Percentiles rank a stretch among this genome's conserved stretches.
Evolutionary conservation across 2,888 invertebrate genomes (phyloP).

Genomic region (Drosophila prostipennis): DNA sequence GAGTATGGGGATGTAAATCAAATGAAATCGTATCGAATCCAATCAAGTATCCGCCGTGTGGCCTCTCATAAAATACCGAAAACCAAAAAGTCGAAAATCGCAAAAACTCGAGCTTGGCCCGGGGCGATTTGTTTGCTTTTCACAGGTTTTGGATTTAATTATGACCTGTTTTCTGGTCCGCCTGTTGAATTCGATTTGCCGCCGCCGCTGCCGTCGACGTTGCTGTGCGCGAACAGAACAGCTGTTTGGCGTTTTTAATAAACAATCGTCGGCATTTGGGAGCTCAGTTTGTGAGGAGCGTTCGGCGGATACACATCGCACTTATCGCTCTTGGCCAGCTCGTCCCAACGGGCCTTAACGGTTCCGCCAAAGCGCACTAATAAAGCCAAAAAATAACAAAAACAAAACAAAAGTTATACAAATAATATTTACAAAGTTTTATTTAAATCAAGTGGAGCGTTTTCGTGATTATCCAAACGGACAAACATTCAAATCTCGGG

Average conservation of each 20-base stretch:
- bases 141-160: conserved; percentile 46
- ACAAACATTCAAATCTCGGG: conserved; percentile 11
- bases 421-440: background rate
- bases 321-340: conserved; percentile 35
- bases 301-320: conserved; percentile 74
- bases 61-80: conserved; percentile 49
- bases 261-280: conserved; percentile 62
- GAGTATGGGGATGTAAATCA: conserved; percentile 66
- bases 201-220: conserved; percentile 16
- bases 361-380: conserved; percentile 35
- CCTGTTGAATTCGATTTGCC: conserved; percentile 49
- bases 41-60: conserved; percentile 62
- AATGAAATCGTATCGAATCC: conserved; percentile 75
- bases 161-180: conserved; percentile 57
- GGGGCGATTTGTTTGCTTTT: conserved; percentile 31
- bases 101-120: conserved; percentile 31
- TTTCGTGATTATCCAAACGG: conserved; percentile 19
- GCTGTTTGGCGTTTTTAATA: conserved; percentile 74
- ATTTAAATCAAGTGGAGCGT: conserved; percentile 15
- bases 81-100: conserved; percentile 35
- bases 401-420: background rate
- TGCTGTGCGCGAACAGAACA: conserved; percentile 58
- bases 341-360: conserved; percentile 59
- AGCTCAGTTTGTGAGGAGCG: conserved; percentile 66
- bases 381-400: background rate